phyloP scores from a whole-genome alignment of 2,888 invertebrate genomes.

The Brachypalpus laphriformis region DNA sequence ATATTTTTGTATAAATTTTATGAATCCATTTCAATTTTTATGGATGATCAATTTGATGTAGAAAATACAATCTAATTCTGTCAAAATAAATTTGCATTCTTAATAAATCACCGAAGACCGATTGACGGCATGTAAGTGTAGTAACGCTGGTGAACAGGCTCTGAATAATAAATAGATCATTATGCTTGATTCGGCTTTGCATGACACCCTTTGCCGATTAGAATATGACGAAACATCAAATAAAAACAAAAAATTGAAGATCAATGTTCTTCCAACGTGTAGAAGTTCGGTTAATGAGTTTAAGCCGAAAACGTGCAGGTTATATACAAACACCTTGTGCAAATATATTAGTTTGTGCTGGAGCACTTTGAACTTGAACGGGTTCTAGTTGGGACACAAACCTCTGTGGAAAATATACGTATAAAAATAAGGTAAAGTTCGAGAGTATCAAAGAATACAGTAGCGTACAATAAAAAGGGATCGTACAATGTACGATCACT shows the following conservation, averaged over 20 bases:
- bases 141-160: background rate
- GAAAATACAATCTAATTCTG: background rate
- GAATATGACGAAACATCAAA: background rate
- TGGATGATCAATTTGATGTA: background rate
- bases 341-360: background rate
- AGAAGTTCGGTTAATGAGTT: background rate
- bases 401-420: too few relatives aligned
- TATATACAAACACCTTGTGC: background rate
- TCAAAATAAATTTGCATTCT: background rate
- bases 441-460: too few relatives aligned
- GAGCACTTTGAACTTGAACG: background rate
- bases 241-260: background rate
- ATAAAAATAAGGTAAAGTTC: too few relatives aligned
- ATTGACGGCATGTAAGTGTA: background rate
- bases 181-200: conserved; percentile 1
- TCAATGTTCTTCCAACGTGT: background rate
- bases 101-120: background rate
- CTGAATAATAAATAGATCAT: conserved; percentile 7
- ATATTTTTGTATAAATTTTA: background rate
- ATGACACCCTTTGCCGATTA: background rate
- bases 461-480: too few relatives aligned
- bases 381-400: too few relatives aligned
- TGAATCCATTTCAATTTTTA: background rate
- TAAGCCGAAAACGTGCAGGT: background rate
- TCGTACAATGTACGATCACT: too few relatives aligned